A percentile compares a stretch with the other conserved stretches of the same genome.
These are phyloP conservation scores for Lathamus discolor DNA, from an alignment of 2,113 vertebrate genomes.

Conservation along the genomic window DNA sequence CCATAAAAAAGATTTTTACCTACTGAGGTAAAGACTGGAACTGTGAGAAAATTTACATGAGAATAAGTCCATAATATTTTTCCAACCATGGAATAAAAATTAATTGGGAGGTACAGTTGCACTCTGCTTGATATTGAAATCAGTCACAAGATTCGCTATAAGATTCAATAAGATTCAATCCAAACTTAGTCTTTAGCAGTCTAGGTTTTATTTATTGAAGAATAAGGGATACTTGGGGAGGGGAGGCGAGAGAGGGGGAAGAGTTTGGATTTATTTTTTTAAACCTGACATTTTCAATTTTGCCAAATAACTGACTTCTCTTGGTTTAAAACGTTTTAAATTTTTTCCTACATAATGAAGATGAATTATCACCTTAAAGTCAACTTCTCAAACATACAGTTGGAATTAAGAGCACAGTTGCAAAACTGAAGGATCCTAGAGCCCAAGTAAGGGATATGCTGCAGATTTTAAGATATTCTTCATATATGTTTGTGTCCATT, in stretches of 20 bases:
- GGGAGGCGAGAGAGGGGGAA: accelerated
- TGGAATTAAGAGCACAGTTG: neutral
- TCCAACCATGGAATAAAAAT: neutral
- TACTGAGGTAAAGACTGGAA: neutral
- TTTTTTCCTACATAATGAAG: neutral
- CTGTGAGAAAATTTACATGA: neutral
- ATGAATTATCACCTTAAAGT: neutral
- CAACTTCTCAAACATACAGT: neutral
- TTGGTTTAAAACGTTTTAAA: too few relatives aligned
- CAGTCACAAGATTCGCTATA: neutral
- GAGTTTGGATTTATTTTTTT: neutral
- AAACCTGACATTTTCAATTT: neutral
- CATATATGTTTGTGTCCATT: neutral
- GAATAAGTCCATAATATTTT: neutral
- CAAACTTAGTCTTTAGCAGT: neutral
- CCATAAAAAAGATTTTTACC: neutral
- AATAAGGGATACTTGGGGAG: neutral
- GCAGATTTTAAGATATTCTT: neutral
- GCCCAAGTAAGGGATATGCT: neutral
- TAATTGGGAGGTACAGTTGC: neutral
- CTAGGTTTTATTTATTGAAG: neutral
- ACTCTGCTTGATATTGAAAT: neutral
- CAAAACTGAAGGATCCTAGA: neutral
- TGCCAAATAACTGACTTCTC: neutral
- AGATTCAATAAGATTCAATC: neutral